Conservation (phyloP, 2,888 invertebrate species). For the Dolichopus griseipennis region DNA sequence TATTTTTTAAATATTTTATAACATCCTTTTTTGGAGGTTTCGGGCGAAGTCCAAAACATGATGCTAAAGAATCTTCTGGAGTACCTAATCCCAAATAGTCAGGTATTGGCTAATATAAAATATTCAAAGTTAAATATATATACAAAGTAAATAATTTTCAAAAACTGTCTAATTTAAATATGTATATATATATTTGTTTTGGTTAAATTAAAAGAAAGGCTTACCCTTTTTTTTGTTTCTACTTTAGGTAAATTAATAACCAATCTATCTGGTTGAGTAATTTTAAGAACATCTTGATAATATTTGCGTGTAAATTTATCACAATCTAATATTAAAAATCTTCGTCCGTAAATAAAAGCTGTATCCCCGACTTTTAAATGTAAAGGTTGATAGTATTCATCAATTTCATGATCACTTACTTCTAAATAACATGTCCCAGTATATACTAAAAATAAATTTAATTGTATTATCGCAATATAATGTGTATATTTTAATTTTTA, state of each 20-base stretch:
- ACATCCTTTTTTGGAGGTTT: constrained; percentile 67
- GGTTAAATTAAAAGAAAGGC: no score
- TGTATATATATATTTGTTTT: background rate
- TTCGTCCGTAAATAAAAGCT: constrained; percentile 57
- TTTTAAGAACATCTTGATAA: constrained; percentile 45
- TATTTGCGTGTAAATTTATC: constrained; percentile 72
- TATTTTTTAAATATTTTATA: constrained; percentile 65
- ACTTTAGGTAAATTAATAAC: constrained; percentile 34
- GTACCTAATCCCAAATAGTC: constrained; percentile 49
- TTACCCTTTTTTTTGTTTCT: constrained; percentile 25
- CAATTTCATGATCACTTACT: constrained; percentile 58
- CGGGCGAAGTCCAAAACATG: constrained; percentile 60
- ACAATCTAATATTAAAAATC: constrained; percentile 69
- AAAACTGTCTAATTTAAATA: no score
- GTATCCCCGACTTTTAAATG: constrained; percentile 70
- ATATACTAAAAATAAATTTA: constrained; percentile 39
- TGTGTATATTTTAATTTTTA: background rate
- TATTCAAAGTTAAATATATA: no score
- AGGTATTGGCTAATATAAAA: constrained; percentile 20
- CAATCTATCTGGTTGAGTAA: constrained; percentile 28
- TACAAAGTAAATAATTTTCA: no score
- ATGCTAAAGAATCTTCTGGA: constrained; percentile 67
- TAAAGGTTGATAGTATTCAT: constrained; percentile 66
- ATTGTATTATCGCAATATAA: background rate
- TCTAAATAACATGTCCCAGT: constrained; percentile 63